Evolutionary conservation across 1,140 invertebrate genomes (phyloP), one percentile per base, ranked within the genome.

Genomic region (Tetramorium simillimum): DNA sequence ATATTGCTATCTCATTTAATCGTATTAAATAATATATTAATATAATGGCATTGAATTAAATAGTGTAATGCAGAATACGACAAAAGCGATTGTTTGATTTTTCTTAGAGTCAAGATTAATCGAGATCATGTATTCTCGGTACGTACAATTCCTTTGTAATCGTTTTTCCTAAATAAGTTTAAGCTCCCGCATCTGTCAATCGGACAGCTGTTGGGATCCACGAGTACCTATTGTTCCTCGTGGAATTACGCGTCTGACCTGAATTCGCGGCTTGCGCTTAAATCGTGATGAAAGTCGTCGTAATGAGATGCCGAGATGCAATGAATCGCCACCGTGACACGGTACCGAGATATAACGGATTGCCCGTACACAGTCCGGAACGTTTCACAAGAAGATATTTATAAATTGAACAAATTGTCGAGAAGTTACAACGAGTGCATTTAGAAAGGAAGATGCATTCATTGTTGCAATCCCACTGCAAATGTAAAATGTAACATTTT

Each of bases 251-350:
- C 67, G 37, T 75, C 40, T 87, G 89, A 87, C 89, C 88, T 80
- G 80, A 40, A 89, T 84, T 85, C 88, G 62, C 53, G 67, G 33
- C 53, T 89, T 87, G 77, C 63, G n/a, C 86, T 89, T 89, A 86
- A 90, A 63, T 76, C 63, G 28, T 89, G 85, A 89, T 77, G 89
- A 90, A 90, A 90, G 62, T 49, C 33, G n/a, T 16, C 28, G 49
- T 73, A 89, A 86, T 86, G 70, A 86, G 56, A 86, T 46, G 49
- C 73, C 51, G 12, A 5, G 51, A 37, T 37, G 56, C 21, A 37
- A 70, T 56, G 21, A 60, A 43, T 21, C 21, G 33, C 65, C 16
- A 72, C 21, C 9, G 21, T 56, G 4, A 14, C 16, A 46, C 24
- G 65, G 18, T 65, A 16, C 16, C 5, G 69, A 73, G 37, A 76